Evolutionary conservation across 64 coral and sea anemone species (phyloP).

Genomic region (Stylophora pistillata): DNA sequence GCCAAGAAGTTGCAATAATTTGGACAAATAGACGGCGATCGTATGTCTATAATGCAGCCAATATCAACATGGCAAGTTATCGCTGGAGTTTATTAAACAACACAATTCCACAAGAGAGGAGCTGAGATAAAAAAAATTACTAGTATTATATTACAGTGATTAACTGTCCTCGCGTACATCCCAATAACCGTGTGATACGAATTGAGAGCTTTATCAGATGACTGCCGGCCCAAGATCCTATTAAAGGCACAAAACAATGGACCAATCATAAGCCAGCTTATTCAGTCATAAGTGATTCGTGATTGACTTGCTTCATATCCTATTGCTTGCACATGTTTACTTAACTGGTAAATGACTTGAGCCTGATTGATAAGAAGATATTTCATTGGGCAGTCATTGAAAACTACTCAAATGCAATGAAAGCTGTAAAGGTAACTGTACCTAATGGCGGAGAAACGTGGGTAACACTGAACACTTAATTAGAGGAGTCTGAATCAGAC

Average conservation of each 20-base stretch:
- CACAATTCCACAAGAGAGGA: not conserved
- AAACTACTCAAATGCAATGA: not conserved
- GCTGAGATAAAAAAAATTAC: not conserved
- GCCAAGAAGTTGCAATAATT: no score
- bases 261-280: not conserved
- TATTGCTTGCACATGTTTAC: not conserved
- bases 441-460: not conserved
- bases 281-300: not conserved
- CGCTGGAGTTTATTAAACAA: not conserved
- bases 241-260: not conserved
- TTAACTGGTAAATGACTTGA: not conserved
- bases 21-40: no score
- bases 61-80: not conserved
- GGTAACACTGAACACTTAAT: constrained; percentile 6
- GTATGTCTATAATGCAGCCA: no score
- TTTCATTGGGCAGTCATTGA: not conserved
- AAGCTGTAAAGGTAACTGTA: not conserved
- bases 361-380: not conserved
- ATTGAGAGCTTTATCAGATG: not conserved
- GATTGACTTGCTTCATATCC: not conserved
- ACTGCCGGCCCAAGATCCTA: not conserved
- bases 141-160: constrained; percentile 15
- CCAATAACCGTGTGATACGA: not conserved
- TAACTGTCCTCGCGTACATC: not conserved
- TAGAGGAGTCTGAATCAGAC: constrained; percentile 35